phyloP scores from a whole-genome alignment of 2,113 vertebrate species.

The Candoia aspera region DNA sequence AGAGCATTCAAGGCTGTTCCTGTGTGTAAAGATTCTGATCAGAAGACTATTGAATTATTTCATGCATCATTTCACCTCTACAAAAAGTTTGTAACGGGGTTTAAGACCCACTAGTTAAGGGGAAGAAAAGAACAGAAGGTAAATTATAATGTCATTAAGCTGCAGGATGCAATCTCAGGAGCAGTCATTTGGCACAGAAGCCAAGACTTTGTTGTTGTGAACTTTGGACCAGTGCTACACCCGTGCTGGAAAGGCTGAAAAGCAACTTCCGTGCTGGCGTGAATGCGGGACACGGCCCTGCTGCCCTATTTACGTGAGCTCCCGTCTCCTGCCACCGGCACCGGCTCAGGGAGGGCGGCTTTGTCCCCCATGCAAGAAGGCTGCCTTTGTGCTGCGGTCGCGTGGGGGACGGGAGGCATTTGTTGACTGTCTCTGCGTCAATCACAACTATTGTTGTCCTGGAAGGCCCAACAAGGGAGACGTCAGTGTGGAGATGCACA shows the following conservation, averaged over 20 bases:
- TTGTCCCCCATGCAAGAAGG: constrained; percentile 16
- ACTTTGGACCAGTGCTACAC: not conserved
- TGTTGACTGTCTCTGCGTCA: constrained; percentile 28
- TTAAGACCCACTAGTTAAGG: not conserved
- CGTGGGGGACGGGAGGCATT: constrained; percentile 13
- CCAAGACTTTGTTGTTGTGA: not conserved
- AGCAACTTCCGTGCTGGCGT: not conserved
- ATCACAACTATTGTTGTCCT: constrained; percentile 17
- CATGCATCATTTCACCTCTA: not conserved
- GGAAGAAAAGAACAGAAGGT: not conserved
- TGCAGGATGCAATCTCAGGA: not conserved
- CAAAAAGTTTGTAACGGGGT: not conserved
- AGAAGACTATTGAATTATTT: not conserved
- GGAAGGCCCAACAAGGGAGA: constrained; percentile 17
- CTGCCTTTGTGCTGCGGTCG: constrained; percentile 15
- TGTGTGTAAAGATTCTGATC: not conserved
- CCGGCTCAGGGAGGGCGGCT: not conserved
- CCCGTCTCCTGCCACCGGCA: not conserved
- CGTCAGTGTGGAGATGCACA: constrained; percentile 1
- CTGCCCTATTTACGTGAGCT: not conserved
- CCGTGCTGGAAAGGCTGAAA: not conserved
- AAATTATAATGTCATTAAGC: not conserved
- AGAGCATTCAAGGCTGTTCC: not conserved
- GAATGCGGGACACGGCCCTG: not conserved
- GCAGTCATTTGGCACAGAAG: not conserved